Evolutionary conservation across 2,797 vertebrate species (phyloP), one percentile per base, ranked within the genome.

Genomic region (Lutjanus campechanus): DNA sequence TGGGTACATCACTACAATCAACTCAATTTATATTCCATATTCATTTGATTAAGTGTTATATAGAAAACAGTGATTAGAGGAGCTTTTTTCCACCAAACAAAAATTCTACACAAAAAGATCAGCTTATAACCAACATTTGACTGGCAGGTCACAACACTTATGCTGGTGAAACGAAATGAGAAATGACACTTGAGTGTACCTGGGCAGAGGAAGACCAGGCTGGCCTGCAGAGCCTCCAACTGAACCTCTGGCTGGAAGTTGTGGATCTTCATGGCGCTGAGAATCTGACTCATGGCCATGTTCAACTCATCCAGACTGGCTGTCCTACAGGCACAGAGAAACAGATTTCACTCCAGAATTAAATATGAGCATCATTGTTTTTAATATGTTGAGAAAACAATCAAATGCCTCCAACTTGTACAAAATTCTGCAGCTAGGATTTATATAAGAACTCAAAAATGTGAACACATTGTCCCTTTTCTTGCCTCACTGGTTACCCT

Each of bases 201-300:
- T 56, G 97, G 96, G 62, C 89, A 94, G 83, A 97, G 94, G 79
- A 99, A 97, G 73, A 96, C 96, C 88, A 97, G 92, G 82, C 97
- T 94, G 77, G 97, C 96, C 87, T 93, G 89, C 82, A 99, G 92
- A 0, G 96, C 97, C 91, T 97, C 97, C 88, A 97, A 91, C 88
- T 99, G 98, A 44, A 99, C 96, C 46, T 95, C 89, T 0, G 89
- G 86, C 13, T 96, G 90, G 12, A 96, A 96, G 90, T 96, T 96
- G 53, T 99, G 97, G 64, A 86, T 89, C 89, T 90, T 97, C 96
- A 99, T 98, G 82, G 92, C 85, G 54, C 85, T 93, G 71, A 98
- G 86, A 90, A 98, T 96, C 89, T 96, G 96, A 54, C 93, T 94
- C 89, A 96, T 93, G 79, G 96, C 93, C 88, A 96, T 96, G 59